These are phyloP conservation scores for Pachliopta kotzebuea DNA, from an alignment of 2,888 invertebrate species.

Conservation along the genomic window DNA sequence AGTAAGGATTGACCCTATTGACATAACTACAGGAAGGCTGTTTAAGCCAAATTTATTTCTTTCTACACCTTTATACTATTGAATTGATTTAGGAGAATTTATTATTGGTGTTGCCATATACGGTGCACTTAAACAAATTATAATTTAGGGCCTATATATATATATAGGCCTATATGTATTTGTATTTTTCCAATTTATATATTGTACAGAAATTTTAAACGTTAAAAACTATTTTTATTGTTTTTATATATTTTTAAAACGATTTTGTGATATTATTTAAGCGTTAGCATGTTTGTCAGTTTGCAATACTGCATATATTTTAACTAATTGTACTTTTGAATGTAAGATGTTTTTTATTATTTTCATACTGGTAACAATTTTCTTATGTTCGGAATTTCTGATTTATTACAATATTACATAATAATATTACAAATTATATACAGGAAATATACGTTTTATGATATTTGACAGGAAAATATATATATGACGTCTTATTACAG, in stretches of 20 bases:
- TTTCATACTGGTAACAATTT: neutral
- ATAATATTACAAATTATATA: neutral
- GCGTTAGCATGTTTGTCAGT: neutral
- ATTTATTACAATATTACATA: neutral
- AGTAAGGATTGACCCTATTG: constrained; percentile 71
- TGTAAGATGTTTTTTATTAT: neutral
- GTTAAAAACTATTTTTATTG: neutral
- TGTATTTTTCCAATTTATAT: neutral
- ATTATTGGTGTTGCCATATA: neutral
- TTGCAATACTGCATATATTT: neutral
- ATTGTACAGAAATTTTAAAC: neutral
- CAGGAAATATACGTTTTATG: neutral
- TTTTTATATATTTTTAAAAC: constrained; percentile 2
- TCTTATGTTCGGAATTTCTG: neutral
- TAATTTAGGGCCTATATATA: neutral
- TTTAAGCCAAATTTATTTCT: constrained; percentile 13
- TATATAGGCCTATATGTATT: too few relatives aligned
- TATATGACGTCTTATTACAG: too few relatives aligned
- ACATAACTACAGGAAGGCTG: constrained; percentile 12
- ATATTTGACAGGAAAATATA: too few relatives aligned
- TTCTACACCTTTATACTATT: neutral
- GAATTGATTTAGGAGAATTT: neutral
- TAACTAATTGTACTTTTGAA: too few relatives aligned
- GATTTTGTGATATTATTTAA: constrained; percentile 16
- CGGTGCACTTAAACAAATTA: neutral